Conservation (phyloP, 2,797 vertebrate species). For the Sylvia borin region DNA sequence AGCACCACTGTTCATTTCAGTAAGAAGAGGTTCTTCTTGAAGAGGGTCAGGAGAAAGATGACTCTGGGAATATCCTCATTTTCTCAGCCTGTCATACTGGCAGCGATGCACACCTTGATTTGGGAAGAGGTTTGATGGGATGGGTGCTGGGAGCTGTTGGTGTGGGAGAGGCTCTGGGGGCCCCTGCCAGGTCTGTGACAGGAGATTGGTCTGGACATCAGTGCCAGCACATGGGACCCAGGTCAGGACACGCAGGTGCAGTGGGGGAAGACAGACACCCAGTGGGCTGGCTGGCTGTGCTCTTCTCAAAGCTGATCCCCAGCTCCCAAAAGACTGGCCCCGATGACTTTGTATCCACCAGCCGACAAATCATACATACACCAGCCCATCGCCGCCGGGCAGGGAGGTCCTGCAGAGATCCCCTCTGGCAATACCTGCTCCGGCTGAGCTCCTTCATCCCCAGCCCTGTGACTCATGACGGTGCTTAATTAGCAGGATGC, state of each 20-base stretch:
- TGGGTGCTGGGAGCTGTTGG: background rate
- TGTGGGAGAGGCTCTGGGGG: background rate
- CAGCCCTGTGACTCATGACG: background rate
- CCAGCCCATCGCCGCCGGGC: background rate
- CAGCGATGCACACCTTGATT: background rate
- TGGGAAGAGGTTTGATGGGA: background rate
- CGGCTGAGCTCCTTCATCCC: constrained; percentile 5
- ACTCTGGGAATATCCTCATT: background rate
- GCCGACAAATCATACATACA: background rate
- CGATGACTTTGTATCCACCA: background rate
- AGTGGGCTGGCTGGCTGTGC: accelerated
- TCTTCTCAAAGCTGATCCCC: background rate
- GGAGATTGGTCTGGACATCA: background rate
- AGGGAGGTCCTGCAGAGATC: constrained; percentile 7
- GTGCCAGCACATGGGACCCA: background rate
- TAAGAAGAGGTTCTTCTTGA: background rate
- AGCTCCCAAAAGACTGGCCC: background rate
- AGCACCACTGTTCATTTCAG: background rate
- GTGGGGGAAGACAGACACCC: background rate
- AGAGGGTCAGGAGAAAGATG: background rate
- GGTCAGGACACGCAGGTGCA: background rate
- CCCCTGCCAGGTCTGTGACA: background rate
- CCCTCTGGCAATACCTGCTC: background rate
- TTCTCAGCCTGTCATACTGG: background rate
- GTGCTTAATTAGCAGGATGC: constrained; percentile 63